Evolutionary conservation across 2,888 invertebrate species (phyloP), one percentile per base, ranked within the genome.

Genomic region (Rhagium mordax): DNA sequence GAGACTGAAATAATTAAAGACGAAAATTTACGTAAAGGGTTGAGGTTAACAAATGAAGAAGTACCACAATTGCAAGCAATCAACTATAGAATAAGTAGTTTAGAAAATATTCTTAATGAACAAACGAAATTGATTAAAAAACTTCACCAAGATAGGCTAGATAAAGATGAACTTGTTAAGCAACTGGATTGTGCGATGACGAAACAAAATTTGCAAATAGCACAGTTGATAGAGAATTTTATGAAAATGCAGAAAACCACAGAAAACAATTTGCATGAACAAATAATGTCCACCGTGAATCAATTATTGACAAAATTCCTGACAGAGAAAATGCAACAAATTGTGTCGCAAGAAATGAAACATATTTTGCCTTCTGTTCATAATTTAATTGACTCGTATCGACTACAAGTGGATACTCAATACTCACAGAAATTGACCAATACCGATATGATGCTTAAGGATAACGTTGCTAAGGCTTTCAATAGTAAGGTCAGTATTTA

Each of bases 381-480:
- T 51, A 90, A 91, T 0, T 90, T 93, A 51, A 89, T 96, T 71
- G 95, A 96, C 82, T 93, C 93, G 20, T 89, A 96, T 13, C 94
- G 94, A 73, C 90, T 91, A 65, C 93, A 95, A 83, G 88, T 97
- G 78, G 93, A 94, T 83, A 87, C 90, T 80, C 95, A 95, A 84
- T 90, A 96, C 75, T 91, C 92, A 41, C 91, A 91, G 86, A 94
- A 94, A 89, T 89, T 94, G 78, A 90, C 91, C 79, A 91, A 92
- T 78, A 93, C 94, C 69, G 96, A 96, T 88, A 88, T 90, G 60
- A 89, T 94, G 81, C 88, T 97, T 51, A 91, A 93, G 75, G 95
- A 96, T 67, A 96, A 94, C 86, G 92, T 97, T 75, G 90, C 91
- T 21, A 95, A 96, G 83, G 89, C 96, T 57, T 92, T 95, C 82